Evolutionary conservation across 2,113 vertebrate species (phyloP).

Genomic region (Coturnix japonica): DNA sequence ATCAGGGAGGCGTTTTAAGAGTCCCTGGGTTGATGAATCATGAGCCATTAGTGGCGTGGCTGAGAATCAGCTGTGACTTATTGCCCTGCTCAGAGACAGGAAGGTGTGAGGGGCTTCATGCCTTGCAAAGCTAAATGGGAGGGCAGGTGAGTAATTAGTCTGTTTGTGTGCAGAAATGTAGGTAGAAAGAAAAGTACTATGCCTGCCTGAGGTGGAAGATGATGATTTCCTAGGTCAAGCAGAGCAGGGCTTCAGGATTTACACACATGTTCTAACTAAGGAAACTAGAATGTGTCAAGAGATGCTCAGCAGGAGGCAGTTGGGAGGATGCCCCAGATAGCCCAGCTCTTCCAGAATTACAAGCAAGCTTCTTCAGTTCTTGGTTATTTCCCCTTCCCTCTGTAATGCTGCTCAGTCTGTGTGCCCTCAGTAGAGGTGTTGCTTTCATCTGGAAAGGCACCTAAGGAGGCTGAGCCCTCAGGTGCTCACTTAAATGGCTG

Average conservation of each 20-base stretch:
- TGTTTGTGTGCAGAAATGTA: conserved; percentile 10
- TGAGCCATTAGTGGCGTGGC: neutral
- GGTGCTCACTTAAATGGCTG: neutral
- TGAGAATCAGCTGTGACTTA: conserved; percentile 40
- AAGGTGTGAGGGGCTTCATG: conserved; percentile 12
- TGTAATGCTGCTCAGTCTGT: neutral
- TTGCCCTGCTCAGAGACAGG: conserved; percentile 25
- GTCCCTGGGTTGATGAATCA: conserved; percentile 53
- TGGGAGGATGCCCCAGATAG: neutral
- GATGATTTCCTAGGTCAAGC: neutral
- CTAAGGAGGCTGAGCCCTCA: neutral
- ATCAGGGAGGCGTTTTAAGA: conserved; percentile 9
- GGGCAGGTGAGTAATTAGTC: conserved; percentile 2
- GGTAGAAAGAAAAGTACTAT: neutral
- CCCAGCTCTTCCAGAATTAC: neutral
- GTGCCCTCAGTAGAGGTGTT: neutral
- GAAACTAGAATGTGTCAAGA: neutral
- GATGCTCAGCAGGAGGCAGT: neutral
- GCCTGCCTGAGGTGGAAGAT: neutral
- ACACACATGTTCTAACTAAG: neutral
- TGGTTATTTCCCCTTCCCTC: neutral
- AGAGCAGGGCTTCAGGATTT: neutral
- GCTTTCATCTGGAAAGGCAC: neutral
- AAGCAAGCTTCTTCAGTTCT: neutral
- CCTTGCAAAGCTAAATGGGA: neutral